Conservation (phyloP, 2,113 vertebrate species). For the Diphyllodes magnificus region DNA sequence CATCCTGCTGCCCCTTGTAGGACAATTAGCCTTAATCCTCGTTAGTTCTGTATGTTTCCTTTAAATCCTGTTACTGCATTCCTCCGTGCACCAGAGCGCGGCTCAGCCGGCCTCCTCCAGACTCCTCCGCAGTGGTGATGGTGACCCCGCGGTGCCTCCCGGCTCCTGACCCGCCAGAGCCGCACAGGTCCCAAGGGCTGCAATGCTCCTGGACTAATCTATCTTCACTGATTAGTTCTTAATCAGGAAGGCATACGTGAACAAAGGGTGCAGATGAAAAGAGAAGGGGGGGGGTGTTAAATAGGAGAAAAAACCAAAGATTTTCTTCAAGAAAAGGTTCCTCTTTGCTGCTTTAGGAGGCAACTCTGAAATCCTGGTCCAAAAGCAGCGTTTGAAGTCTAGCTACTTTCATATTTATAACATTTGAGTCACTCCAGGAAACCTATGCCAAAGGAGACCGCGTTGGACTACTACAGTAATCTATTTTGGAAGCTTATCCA, state of each 20-base stretch:
- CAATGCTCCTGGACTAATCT: neutral
- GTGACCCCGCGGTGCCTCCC: conserved; percentile 70
- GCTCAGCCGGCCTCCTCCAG: conserved; percentile 74
- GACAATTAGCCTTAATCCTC: conserved; percentile 68
- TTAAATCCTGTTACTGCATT: conserved; percentile 63
- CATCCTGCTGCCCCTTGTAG: neutral
- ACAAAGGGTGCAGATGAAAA: neutral
- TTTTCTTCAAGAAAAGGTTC: neutral
- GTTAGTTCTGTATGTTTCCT: conserved; percentile 60
- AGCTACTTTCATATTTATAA: conserved; percentile 6
- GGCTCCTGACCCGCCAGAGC: conserved; percentile 40
- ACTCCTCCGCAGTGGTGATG: neutral
- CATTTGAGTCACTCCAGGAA: neutral
- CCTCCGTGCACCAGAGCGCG: conserved; percentile 40
- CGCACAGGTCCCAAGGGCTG: neutral
- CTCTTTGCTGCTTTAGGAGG: neutral
- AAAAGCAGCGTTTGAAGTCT: neutral
- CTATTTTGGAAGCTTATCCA: conserved; percentile 50
- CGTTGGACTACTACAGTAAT: neutral
- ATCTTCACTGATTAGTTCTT: conserved; percentile 1
- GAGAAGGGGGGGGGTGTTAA: neutral
- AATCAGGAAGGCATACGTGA: conserved; percentile 17
- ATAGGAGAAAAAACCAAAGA: neutral
- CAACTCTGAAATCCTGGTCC: neutral
- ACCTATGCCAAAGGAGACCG: neutral